These are phyloP conservation scores for Dysdera silvatica DNA, from an alignment of 1,140 invertebrate genomes.

Conservation along the genomic window DNA sequence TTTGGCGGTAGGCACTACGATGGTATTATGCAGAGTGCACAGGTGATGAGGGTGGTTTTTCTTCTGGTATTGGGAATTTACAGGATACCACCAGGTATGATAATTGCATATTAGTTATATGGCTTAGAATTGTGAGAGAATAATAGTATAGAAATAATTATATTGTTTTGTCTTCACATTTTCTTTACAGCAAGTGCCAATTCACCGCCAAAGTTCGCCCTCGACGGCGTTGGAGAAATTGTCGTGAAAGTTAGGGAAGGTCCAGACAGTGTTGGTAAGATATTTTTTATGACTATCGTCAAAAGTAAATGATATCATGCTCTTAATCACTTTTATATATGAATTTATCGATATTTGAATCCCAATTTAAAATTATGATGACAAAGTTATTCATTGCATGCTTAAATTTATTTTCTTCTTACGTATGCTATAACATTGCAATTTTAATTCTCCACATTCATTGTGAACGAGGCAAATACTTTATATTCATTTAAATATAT, in stretches of 20 bases:
- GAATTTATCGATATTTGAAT: no score
- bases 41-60: slow-evolving; percentile 56
- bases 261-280: slow-evolving; percentile 31
- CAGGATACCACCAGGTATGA: slow-evolving; percentile 19
- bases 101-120: background rate
- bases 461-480: background rate
- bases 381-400: no score
- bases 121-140: background rate
- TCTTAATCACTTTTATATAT: no score
- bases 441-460: background rate
- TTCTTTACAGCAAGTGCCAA: slow-evolving; percentile 25
- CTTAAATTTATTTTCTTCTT: no score
- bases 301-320: no score
- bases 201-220: slow-evolving; percentile 29
- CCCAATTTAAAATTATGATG: no score
- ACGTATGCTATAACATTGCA: no score
- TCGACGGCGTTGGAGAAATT: slow-evolving; percentile 32
- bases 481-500: no score
- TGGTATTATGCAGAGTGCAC: slow-evolving; percentile 79
- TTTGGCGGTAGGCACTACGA: slow-evolving; percentile 41
- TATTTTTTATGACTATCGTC: background rate
- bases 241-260: slow-evolving; percentile 37
- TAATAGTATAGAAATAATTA: background rate
- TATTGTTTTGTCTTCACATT: slow-evolving; percentile 19
- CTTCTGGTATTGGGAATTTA: slow-evolving; percentile 19